Evolutionary conservation across 2,113 vertebrate species (phyloP).

Genomic region (Chauna torquata): DNA sequence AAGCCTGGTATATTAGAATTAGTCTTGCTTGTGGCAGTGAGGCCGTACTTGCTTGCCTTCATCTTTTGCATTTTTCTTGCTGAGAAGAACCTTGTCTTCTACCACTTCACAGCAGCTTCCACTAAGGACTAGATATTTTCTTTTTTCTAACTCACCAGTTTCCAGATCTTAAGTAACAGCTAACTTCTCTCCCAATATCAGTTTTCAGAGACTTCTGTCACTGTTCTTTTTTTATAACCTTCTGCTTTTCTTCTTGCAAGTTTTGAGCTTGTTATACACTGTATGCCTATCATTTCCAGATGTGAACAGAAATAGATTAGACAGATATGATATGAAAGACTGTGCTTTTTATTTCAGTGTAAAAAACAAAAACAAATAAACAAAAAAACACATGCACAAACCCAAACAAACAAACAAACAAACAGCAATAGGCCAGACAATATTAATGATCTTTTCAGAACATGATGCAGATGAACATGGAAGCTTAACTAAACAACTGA

Average conservation of each 20-base stretch:
- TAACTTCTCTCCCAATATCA: background rate
- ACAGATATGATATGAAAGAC: background rate
- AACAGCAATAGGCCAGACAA: background rate
- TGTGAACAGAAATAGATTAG: background rate
- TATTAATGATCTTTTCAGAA: background rate
- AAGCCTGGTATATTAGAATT: background rate
- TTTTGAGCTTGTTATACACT: background rate
- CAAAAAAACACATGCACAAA: no score
- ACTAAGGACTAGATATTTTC: background rate
- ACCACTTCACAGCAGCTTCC: background rate
- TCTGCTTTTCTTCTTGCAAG: background rate
- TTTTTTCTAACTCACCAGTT: background rate
- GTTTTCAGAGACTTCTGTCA: background rate
- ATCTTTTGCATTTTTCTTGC: background rate
- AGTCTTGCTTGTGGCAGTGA: background rate
- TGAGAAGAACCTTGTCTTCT: background rate
- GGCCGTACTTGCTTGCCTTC: background rate
- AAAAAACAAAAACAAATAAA: no score
- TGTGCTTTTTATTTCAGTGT: accelerated
- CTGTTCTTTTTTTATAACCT: background rate
- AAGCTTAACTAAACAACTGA: background rate
- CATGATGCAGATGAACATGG: background rate
- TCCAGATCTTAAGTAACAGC: background rate
- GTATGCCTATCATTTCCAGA: background rate
- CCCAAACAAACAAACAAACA: no score